Base-by-base conservation (phyloP, 2,888 invertebrate species). In the Lasioglossum vierecki region DNA sequence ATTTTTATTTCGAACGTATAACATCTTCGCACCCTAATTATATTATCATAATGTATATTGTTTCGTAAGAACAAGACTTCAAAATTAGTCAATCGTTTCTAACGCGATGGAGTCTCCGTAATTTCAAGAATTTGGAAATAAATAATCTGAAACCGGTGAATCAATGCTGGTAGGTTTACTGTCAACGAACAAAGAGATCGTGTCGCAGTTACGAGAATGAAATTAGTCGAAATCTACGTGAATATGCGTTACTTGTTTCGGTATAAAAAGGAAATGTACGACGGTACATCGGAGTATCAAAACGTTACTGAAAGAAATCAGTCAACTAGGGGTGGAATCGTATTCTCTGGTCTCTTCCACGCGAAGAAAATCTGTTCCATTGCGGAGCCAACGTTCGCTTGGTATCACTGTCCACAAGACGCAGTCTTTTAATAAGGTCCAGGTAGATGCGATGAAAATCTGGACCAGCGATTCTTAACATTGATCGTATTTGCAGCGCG, bases 251-350 rank as follows among this genome's bases (percentile, higher is more conserved):
- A 68, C 68, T 74, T 26, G 26, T 77, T 71, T 53, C 35, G 70
- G 76, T 88, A 90, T 91, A 85, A 89, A 87, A 88, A 87, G 75
- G 73, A 78, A 87, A 87, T 89, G 85, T 79, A 85, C 82, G 79
- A 30, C 68, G 46, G 82, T 87, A 82, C 85, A 88, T 88, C 76
- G 79, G 86, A 84, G 86, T 90, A 91, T 90, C 87, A 90, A 90
- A 90, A 91, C 57, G 79, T 81, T 76, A 79, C 60, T 74, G 75
- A 83, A 63, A 73, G 49, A 80, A 85, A 79, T 86, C 82, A 80
- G 78, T 83, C 82, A 79, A 79, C 77, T 80, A 74, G 76, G 66
- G 75, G 39, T 60, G 75, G 63, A 84, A 79, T 49, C 35, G 53
- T 71, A 79, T 71, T 81, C 73, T 49, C 53, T 72, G 30, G 26